Percentiles rank a stretch among this genome's conserved stretches.
These are phyloP conservation scores for Rhagonycha fulva DNA, from an alignment of 2,888 invertebrate species.

Conservation along the genomic window DNA sequence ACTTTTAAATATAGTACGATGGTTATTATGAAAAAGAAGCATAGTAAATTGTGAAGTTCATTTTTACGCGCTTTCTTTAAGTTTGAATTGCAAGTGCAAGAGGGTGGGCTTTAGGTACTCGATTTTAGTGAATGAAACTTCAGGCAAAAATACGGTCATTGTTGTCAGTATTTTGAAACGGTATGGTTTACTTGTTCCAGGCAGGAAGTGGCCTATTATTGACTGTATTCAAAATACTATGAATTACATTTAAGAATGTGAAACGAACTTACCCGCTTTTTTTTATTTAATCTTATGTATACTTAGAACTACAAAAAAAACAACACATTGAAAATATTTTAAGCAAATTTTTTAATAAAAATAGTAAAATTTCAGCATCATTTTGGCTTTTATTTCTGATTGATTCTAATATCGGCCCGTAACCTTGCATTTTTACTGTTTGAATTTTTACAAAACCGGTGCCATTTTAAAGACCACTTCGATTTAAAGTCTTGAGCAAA, in stretches of 20 bases:
- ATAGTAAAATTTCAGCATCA: neutral
- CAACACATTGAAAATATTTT: neutral
- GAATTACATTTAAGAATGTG: slow-evolving; percentile 22
- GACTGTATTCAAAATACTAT: slow-evolving; percentile 35
- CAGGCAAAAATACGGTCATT: slow-evolving; percentile 26
- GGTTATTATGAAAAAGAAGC: slow-evolving; percentile 18
- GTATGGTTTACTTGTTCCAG: slow-evolving; percentile 25
- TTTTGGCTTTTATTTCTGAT: neutral
- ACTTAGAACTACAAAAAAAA: neutral
- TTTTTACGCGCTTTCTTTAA: slow-evolving; percentile 23
- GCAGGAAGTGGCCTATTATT: slow-evolving; percentile 41
- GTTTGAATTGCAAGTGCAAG: slow-evolving; percentile 22
- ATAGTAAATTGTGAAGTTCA: slow-evolving; percentile 32
- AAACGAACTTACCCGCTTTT: slow-evolving; percentile 6
- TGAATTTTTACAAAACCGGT: too few relatives aligned
- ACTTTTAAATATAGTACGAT: slow-evolving; percentile 16
- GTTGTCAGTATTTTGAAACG: slow-evolving; percentile 25
- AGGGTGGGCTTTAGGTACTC: slow-evolving; percentile 32
- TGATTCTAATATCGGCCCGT: too few relatives aligned
- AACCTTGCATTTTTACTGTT: too few relatives aligned
- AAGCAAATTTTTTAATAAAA: neutral
- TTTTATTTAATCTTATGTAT: neutral
- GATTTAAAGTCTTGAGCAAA: too few relatives aligned
- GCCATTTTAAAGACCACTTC: too few relatives aligned
- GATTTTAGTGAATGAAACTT: slow-evolving; percentile 29